Conservation (phyloP, 2,888 invertebrate genomes). For the Drosophila affinis region DNA sequence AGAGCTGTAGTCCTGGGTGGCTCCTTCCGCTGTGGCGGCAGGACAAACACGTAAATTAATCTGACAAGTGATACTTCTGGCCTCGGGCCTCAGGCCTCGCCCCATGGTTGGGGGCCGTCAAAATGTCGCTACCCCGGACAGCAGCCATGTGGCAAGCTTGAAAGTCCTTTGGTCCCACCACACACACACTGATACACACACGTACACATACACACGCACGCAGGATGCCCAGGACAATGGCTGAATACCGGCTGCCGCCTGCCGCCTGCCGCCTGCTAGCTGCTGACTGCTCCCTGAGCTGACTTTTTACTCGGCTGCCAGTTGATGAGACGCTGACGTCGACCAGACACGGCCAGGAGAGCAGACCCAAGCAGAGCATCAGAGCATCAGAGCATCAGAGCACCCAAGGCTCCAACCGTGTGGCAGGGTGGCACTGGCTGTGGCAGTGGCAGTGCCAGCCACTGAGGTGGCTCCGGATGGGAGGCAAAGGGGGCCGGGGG, state of each 20-base stretch:
- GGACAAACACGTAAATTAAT: conserved; percentile 83
- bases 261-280: conserved; percentile 11
- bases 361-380: conserved; percentile 19
- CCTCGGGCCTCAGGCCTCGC: conserved; percentile 63
- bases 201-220: not conserved
- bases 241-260: conserved; percentile 30
- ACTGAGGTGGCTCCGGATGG: not conserved
- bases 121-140: conserved; percentile 73
- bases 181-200: conserved; percentile 25
- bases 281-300: conserved; percentile 53
- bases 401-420: conserved; percentile 28
- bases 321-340: conserved; percentile 73
- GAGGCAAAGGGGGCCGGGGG: not conserved
- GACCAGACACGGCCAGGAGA: conserved; percentile 37
- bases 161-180: conserved; percentile 69
- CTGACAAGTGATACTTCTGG: conserved; percentile 84
- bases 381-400: conserved; percentile 7
- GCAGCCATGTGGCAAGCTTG: conserved; percentile 75
- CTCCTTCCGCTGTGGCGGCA: conserved; percentile 65
- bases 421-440: not conserved
- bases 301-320: conserved; percentile 69
- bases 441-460: conserved; percentile 1
- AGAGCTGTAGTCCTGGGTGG: conserved; percentile 42
- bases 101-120: conserved; percentile 56
- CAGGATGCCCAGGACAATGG: conserved; percentile 46